Evolutionary conservation across 2,888 invertebrate species (phyloP), one percentile per base, ranked within the genome.

Genomic region (Harmothoe impar): DNA sequence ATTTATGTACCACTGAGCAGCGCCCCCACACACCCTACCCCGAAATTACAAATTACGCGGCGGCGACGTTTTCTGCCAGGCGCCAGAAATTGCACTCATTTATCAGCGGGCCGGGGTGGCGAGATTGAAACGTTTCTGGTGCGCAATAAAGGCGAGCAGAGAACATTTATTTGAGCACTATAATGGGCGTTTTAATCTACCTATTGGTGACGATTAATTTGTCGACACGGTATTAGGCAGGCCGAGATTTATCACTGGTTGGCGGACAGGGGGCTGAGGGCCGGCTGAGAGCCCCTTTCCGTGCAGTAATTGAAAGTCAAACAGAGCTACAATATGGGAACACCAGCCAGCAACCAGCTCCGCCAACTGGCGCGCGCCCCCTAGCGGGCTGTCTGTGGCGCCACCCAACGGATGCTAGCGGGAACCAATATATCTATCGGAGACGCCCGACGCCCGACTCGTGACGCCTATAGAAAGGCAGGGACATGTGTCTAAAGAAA

Each of bases 121-220:
- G 86, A 86, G 86, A 86, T 86, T 86, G 86, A 86, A 86, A 86
- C 86, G 86, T 86, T 86, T 86, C 86, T 86, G 54, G 86, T 29
- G 31, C 29, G 86, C 54, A 52, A 86, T 54, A 54, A 86, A 86
- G 54, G 86, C 5, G 43, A 35, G 20, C 84, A 31, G 43, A 72
- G 72, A 89, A 89, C 89, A 89, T 89, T 89, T 89, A 89, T 89
- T 89, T 72, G 51, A 29, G 68, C 23, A 43, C 51, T 68, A 89
- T 89, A 89, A 89, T 89, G 89, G 72, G 72, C 29, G 72, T 77
- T 77, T 77, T 89, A 89, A 89, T 89, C 89, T 89, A 72, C 77
- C 52, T 89, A 89, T 89, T 89, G 89, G 77, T 51, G 89, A 29
- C 77, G 51, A 77, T 89, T 89, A 77, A 77, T 89, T 89, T 89